Evolutionary conservation across 2,113 vertebrate species (phyloP).

Genomic region (Anthoscopus minutus): DNA sequence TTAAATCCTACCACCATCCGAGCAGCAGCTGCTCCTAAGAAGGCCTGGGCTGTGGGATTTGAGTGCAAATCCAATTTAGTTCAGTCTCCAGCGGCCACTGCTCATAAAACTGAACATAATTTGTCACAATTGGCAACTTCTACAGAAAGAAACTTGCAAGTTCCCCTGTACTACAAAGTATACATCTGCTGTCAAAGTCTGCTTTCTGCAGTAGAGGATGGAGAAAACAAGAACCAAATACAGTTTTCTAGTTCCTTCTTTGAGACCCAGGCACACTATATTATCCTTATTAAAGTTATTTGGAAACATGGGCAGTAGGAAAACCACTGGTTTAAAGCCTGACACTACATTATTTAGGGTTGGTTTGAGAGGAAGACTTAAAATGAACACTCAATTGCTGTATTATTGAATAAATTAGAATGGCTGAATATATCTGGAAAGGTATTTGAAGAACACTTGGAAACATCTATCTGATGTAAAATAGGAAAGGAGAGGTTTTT

Average conservation of each 20-base stretch:
- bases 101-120: slow-evolving; percentile 43
- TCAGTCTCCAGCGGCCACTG: slow-evolving; percentile 6
- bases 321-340: not conserved
- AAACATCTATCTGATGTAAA: not conserved
- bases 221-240: not conserved
- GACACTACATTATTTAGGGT: not conserved
- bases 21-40: slow-evolving; percentile 3
- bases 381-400: not conserved
- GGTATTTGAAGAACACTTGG: not conserved
- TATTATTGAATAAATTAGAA: not conserved
- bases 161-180: not conserved
- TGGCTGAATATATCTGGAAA: not conserved
- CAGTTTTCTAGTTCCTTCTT: not conserved
- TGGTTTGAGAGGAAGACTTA: not conserved
- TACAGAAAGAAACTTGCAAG: slow-evolving; percentile 3
- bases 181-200: not conserved
- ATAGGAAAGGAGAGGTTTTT: not conserved
- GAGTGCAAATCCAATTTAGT: slow-evolving; percentile 49
- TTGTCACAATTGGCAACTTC: slow-evolving; percentile 14
- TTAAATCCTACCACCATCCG: not conserved
- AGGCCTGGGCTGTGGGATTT: slow-evolving; percentile 6
- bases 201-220: not conserved
- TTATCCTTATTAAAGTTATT: not conserved
- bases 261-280: not conserved
- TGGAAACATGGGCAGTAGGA: not conserved